Conservation (phyloP, 2,888 invertebrate species). For the Flabesymbios commensalis region DNA sequence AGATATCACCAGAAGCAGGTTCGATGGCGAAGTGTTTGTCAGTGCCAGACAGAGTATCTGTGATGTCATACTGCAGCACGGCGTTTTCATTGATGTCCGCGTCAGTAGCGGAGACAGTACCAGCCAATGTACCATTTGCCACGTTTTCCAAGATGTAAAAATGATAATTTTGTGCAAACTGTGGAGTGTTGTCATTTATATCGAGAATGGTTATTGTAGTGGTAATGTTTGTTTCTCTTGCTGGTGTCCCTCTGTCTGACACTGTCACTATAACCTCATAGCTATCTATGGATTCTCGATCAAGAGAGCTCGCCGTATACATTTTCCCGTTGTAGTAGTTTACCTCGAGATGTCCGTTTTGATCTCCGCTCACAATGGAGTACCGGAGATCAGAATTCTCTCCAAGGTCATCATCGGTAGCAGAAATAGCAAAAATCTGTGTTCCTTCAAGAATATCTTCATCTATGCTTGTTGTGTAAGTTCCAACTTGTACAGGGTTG, state of each 20-base stretch:
- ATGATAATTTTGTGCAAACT: slow-evolving; percentile 38
- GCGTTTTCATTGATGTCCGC: slow-evolving; percentile 41
- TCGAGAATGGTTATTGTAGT: slow-evolving; percentile 43
- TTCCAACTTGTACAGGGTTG: slow-evolving; percentile 35
- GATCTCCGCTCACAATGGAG: slow-evolving; percentile 41
- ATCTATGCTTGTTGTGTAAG: slow-evolving; percentile 36
- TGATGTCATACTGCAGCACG: slow-evolving; percentile 35
- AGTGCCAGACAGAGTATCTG: neutral
- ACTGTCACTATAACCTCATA: slow-evolving; percentile 38
- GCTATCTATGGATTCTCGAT: slow-evolving; percentile 42
- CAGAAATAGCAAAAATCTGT: slow-evolving; percentile 38
- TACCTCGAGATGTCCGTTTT: slow-evolving; percentile 41
- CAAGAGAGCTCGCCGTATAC: slow-evolving; percentile 33
- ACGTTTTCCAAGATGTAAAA: slow-evolving; percentile 45
- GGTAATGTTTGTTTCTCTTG: slow-evolving; percentile 25
- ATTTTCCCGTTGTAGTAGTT: slow-evolving; percentile 39
- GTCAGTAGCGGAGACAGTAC: slow-evolving; percentile 39
- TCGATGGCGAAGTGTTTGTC: slow-evolving; percentile 4
- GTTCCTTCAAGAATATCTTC: slow-evolving; percentile 41
- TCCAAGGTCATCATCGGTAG: slow-evolving; percentile 43
- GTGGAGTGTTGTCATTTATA: slow-evolving; percentile 45
- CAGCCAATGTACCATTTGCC: slow-evolving; percentile 10
- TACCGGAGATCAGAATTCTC: slow-evolving; percentile 40
- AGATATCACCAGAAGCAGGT: neutral
- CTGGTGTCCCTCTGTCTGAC: neutral